Percentiles rank a stretch among this genome's conserved stretches.
phyloP scores from a whole-genome alignment of 2,888 invertebrate species.

The Apeira syringaria region DNA sequence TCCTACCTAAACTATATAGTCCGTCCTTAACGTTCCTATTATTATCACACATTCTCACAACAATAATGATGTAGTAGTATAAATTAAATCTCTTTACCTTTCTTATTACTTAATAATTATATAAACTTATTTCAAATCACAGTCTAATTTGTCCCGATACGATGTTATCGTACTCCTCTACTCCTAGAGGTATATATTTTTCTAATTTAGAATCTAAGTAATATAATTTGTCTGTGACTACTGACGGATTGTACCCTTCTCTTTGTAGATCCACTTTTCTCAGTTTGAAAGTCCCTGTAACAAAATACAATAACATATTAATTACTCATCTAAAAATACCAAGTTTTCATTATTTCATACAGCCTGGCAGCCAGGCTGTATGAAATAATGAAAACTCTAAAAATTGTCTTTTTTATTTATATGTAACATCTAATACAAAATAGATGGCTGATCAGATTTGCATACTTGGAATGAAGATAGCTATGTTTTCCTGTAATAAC shows the following conservation, averaged over 20 bases:
- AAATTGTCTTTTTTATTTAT: too few relatives aligned
- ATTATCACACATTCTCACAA: conserved; percentile 17
- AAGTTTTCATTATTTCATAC: too few relatives aligned
- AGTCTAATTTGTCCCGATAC: conserved; percentile 90
- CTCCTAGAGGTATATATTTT: conserved; percentile 88
- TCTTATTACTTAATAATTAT: too few relatives aligned
- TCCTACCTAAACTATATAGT: too few relatives aligned
- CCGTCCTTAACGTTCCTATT: too few relatives aligned
- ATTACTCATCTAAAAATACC: too few relatives aligned
- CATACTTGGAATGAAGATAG: too few relatives aligned
- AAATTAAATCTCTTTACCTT: not conserved
- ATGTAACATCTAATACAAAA: too few relatives aligned
- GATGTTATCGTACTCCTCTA: conserved; percentile 90
- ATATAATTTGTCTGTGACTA: conserved; percentile 90
- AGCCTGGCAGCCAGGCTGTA: too few relatives aligned
- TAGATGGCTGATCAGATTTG: too few relatives aligned
- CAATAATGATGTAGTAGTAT: conserved; percentile 5
- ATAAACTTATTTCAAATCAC: conserved; percentile 70
- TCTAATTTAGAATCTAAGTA: conserved; percentile 88
- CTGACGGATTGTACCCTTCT: conserved; percentile 92
- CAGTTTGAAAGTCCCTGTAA: conserved; percentile 96
- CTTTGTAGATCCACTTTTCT: conserved; percentile 96
- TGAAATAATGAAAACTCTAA: too few relatives aligned
- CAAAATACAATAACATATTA: conserved; percentile 19
- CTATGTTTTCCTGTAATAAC: too few relatives aligned